Base-by-base conservation (phyloP, 2,888 invertebrate genomes). In the Cheilosia variabilis region DNA sequence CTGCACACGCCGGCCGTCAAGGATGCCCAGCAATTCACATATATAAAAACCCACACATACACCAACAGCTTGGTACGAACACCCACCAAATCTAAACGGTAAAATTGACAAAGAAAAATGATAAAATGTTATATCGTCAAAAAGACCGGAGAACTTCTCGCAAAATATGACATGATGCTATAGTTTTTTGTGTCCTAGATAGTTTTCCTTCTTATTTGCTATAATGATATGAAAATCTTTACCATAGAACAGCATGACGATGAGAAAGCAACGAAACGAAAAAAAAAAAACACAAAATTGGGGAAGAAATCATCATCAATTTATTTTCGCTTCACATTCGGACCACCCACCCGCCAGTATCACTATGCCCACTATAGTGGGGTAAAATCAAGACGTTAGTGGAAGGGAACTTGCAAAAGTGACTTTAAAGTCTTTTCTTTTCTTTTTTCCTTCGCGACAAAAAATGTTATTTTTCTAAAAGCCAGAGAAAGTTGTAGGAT, bases 41-140 rank as follows among this genome's bases (percentile, higher is more conserved):
- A 9, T 31, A 31, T 7, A 31, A 9, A 9, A 31, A n/a, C 57
- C 37, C 22, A 43, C 41, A 43, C 47, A 58, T 19, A 47, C 31
- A 41, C 50, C 5, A 22, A 15, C 15, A 5, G 52, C 1, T 3
- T 17, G 4, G 6, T 10, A 47, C 47, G 22, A 50, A 63, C 65
- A 75, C 69, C 69, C 80, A 66, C 37, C 80, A 60, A 79, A 80
- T 84, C 80, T 84, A 75, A 76, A 80, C 75, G 80, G 76, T 75
- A 52, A 80, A 75, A 84, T 80, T 84, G 84, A 84, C 84, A 84
- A 75, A 84, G 84, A 84, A 84, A 84, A 84, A 80, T 84, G 84
- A 84, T 84, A 80, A 84, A 84, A 69, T 60, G 75, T 84, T 84
- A 84, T 84, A 79, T 84, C 80, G 80, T 84, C 80, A 84, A 58